A percentile compares a stretch with the other conserved stretches of the same genome.
These are phyloP conservation scores for Ctenopoma multispine DNA, from an alignment of 2,797 vertebrate species.

Conservation along the genomic window DNA sequence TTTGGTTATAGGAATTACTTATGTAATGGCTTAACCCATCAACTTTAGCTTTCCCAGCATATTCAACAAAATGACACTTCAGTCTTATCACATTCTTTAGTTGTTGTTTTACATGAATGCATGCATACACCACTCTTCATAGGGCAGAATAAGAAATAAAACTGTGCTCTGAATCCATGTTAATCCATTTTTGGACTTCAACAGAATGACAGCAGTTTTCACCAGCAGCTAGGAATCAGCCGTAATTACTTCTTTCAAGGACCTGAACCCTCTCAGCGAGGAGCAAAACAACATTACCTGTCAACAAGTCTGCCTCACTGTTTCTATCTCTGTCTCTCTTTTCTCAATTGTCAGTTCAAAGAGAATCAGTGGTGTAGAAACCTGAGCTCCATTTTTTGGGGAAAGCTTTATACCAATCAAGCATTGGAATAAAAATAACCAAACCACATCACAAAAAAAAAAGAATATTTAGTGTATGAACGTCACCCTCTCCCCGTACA, in stretches of 20 bases:
- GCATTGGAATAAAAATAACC: slow-evolving; percentile 29
- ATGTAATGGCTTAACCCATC: too few species aligned
- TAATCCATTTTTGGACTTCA: slow-evolving; percentile 51
- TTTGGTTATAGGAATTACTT: background rate
- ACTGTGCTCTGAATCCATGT: slow-evolving; percentile 27
- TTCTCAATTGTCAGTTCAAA: slow-evolving; percentile 36
- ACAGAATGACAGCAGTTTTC: slow-evolving; percentile 38
- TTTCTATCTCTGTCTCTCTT: slow-evolving; percentile 30
- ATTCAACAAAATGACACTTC: background rate
- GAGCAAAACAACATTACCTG: slow-evolving; percentile 66
- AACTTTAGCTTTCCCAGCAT: background rate
- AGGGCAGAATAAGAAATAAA: slow-evolving; percentile 9
- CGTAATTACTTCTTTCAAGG: slow-evolving; percentile 67
- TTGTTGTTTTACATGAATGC: background rate
- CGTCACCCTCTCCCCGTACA: background rate
- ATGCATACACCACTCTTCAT: background rate
- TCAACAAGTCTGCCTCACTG: slow-evolving; percentile 52
- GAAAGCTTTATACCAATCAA: slow-evolving; percentile 14
- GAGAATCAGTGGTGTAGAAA: slow-evolving; percentile 12
- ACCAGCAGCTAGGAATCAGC: slow-evolving; percentile 47
- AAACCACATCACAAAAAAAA: background rate
- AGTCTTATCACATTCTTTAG: background rate
- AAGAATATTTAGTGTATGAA: background rate
- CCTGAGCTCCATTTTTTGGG: slow-evolving; percentile 15
- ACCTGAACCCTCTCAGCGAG: slow-evolving; percentile 55